Base-by-base conservation (phyloP, 2,888 invertebrate species). In the Melieria picta region DNA sequence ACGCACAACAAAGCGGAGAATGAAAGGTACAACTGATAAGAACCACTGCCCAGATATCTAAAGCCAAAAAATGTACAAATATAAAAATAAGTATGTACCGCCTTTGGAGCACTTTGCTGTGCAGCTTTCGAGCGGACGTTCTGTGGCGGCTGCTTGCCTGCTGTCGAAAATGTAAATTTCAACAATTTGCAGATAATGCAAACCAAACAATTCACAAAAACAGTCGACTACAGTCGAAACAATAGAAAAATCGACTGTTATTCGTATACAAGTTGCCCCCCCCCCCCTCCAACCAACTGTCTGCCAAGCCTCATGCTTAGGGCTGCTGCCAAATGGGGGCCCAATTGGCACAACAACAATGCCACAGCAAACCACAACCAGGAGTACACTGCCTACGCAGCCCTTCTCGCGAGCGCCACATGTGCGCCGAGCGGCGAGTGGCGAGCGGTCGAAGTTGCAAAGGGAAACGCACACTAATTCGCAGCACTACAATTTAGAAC, bases 401-500 rank as follows among this genome's bases (percentile, higher is more conserved):
- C 16, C 16, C n/a, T n/a, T n/a, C n/a, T n/a, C 30, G 3, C 30
- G 30, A 30, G 30, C 30, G 30, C 30, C 30, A 30, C 30, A 30
- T 30, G 30, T 30, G 30, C 30, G 30, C 30, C 30, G 30, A 2
- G 30, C 16, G 16, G 1, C 16, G 16, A 16, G 16, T 1, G 16
- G 16, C 16, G 16, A 16, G 30, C 2, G 30, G 30, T 2, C 30
- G 30, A 30, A 30, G 30, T 30, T 30, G 30, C n/a, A 66, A 52
- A 67, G 6, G 30, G 48, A 57, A 69, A 62, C 30, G 61, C 48
- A 30, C 30, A 73, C 67, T 73, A 67, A 73, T 73, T 73, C 70
- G 72, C 73, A 73, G 57, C 55, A 70, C 70, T 56, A 71, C 73
- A 73, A 67, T 73, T 73, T 71, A 71, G 61, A 65, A 71, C 55